These are phyloP conservation scores for Chloroclysta siterata DNA, from an alignment of 2,888 invertebrate genomes.

Conservation along the genomic window DNA sequence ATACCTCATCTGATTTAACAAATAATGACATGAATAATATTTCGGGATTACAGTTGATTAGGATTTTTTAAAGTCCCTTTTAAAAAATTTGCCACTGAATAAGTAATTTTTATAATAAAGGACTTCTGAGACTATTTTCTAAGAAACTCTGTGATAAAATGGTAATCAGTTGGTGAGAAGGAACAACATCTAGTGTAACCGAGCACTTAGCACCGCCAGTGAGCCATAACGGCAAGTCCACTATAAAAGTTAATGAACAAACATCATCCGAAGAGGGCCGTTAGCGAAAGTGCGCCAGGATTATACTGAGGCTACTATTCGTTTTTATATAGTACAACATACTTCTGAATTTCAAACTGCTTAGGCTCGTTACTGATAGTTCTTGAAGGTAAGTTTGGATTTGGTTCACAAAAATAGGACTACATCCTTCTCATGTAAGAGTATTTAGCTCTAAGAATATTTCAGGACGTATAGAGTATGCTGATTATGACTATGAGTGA, in stretches of 20 bases:
- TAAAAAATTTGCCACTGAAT: too few species aligned
- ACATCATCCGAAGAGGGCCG: slow-evolving; percentile 42
- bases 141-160: background rate
- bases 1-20: too few species aligned
- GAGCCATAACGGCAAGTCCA: slow-evolving; percentile 36
- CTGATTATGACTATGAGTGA: too few species aligned
- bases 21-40: too few species aligned
- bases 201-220: slow-evolving; percentile 25
- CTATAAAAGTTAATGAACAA: slow-evolving; percentile 49
- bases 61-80: too few species aligned
- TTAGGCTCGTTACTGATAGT: background rate
- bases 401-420: too few species aligned
- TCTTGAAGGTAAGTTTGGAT: too few species aligned
- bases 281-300: slow-evolving; percentile 40
- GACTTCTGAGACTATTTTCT: background rate
- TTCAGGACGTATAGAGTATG: too few species aligned
- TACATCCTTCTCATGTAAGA: too few species aligned
- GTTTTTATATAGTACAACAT: slow-evolving; percentile 2
- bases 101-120: too few species aligned
- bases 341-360: slow-evolving; percentile 10
- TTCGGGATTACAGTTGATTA: too few species aligned
- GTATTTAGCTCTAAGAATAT: too few species aligned
- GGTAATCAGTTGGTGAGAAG: slow-evolving; percentile 2
- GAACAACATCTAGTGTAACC: slow-evolving; percentile 14
- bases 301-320: slow-evolving; percentile 16